Conservation (phyloP, 1,140 invertebrate species). For the Lucilia cuprina region DNA sequence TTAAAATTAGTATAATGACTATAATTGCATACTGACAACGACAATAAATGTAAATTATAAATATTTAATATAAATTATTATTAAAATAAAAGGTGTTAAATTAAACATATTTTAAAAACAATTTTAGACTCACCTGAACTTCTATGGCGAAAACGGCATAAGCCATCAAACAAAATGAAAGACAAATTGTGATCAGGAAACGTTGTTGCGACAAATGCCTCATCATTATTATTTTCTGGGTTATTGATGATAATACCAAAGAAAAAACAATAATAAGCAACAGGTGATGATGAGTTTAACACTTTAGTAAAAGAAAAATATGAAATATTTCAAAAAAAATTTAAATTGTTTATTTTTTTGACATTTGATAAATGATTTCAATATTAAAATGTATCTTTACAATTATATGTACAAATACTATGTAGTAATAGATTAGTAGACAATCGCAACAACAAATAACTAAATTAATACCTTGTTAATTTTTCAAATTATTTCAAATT, state of each 20-base stretch:
- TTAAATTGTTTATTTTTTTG: background rate
- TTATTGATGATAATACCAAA: constrained; percentile 1
- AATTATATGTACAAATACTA: too few species aligned
- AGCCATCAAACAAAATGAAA: background rate
- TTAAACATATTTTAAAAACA: background rate
- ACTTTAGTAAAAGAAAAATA: background rate
- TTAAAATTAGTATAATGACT: constrained; percentile 5
- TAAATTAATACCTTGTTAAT: background rate
- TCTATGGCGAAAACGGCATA: constrained; percentile 11
- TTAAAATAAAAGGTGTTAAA: constrained; percentile 5
- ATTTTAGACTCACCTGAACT: constrained; percentile 15
- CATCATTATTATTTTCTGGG: background rate
- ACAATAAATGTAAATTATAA: background rate
- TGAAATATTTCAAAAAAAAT: background rate
- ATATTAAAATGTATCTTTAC: too few species aligned
- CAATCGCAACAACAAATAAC: too few species aligned
- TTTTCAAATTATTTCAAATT: background rate
- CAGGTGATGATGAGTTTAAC: background rate
- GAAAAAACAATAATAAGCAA: background rate
- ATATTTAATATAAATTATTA: background rate
- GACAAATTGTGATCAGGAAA: constrained; percentile 27
- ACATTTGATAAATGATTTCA: background rate
- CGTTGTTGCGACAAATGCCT: background rate
- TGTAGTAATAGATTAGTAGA: too few species aligned
- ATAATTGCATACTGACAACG: background rate